Base-by-base conservation (phyloP, 2,113 vertebrate species). In the Catharus fuscescens region DNA sequence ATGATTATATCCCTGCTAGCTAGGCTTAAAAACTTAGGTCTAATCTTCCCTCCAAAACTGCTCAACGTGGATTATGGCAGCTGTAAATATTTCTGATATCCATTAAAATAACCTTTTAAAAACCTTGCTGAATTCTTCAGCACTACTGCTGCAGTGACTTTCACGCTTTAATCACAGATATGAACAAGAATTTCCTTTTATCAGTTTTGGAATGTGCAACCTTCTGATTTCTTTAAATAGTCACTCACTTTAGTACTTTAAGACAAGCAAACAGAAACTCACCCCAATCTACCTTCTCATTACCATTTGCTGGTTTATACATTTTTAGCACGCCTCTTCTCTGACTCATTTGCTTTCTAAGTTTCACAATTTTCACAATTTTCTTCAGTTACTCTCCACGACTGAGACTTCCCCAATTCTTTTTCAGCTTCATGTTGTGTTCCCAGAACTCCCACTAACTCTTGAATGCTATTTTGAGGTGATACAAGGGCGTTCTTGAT, bases 391-490 rank as follows among this genome's bases (percentile, higher is more conserved):
- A 36, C 20, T 56, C 52, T 86, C 60, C 62, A 59, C 0, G 65
- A 80, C 56, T 10, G 17, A 92, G 83, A 96, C 57, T 86, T 90
- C 94, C 82, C 36, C 0, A 3, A 47, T 62, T 65, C 50, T 74
- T 93, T 90, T 83, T 40, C 86, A 84, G 80, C 45, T 92, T 90
- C 56, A 71, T 73, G 64, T 86, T 17, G 3, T 67, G 76, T 56
- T 96, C 86, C 56, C 86, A 90, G 47, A 96, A 88, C 92, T 95
- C 94, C 86, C 86, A 95, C 85, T 34, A 71, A 94, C 52, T 91
- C 86, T 23, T 15, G 1, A 78, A 80, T 80, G 83, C 52, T 94
- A 93, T 94, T 93, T 56, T 88, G 56, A 86, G 86, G 52, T 90
- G 76, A 90, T 47, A 84, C 1, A 42, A 86, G 77, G 82, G 88